phyloP scores from a whole-genome alignment of 2,797 vertebrate genomes.

The Mallotus villosus region DNA sequence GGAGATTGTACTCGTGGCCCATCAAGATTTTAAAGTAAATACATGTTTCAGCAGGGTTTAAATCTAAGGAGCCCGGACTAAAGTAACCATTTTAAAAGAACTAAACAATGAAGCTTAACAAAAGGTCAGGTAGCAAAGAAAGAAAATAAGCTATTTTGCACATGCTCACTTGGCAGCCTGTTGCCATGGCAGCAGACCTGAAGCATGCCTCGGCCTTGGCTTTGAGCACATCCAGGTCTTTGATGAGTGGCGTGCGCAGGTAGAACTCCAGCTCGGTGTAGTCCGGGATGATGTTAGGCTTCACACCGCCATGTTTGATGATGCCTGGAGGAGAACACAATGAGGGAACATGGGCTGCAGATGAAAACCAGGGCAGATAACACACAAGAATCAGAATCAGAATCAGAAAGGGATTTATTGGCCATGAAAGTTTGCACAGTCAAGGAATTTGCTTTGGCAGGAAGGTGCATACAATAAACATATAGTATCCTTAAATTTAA shows the following conservation, averaged over 20 bases:
- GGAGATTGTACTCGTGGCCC: background rate
- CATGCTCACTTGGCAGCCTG: conserved; percentile 83
- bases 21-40: background rate
- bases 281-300: conserved; percentile 88
- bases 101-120: background rate
- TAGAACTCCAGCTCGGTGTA: conserved; percentile 85
- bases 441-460: no score
- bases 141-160: conserved; percentile 7
- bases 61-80: no score
- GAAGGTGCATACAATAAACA: no score
- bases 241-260: conserved; percentile 78
- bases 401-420: no score
- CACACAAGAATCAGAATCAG: no score
- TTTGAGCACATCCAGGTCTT: conserved; percentile 79
- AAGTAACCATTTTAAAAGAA: background rate
- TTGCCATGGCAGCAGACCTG: conserved; percentile 83
- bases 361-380: background rate
- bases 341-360: background rate
- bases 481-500: no score
- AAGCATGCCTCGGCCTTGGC: conserved; percentile 86
- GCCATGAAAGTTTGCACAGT: no score
- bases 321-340: conserved; percentile 69
- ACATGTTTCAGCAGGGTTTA: background rate
- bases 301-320: conserved; percentile 88
- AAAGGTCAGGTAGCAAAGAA: background rate